Conservation (phyloP, 2,113 vertebrate species). For the Xiphias gladius region DNA sequence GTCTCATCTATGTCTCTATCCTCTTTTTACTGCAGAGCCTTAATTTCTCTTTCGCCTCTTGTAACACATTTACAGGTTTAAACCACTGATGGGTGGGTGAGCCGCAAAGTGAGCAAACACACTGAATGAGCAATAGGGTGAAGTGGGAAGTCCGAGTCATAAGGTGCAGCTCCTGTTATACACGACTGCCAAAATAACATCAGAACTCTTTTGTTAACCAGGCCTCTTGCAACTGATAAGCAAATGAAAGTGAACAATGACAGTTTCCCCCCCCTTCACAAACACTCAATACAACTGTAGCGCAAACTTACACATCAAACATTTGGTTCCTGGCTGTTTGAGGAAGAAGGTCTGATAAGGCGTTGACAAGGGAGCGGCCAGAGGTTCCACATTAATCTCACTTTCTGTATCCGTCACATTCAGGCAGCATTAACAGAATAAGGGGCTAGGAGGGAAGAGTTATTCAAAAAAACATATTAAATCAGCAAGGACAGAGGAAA, state of each 20-base stretch:
- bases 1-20: too few species aligned
- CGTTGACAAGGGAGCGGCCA: neutral
- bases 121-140: neutral
- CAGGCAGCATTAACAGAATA: neutral
- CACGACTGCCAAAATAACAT: neutral
- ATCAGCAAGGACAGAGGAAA: neutral
- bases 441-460: neutral
- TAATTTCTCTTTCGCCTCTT: neutral
- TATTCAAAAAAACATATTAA: neutral
- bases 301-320: neutral
- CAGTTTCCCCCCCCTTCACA: neutral
- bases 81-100: neutral
- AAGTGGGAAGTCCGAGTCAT: neutral
- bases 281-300: neutral
- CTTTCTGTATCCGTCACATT: neutral
- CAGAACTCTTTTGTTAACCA: neutral
- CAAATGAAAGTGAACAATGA: neutral
- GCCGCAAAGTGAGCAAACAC: constrained; percentile 7
- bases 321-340: neutral
- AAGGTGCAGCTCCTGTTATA: neutral
- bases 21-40: neutral
- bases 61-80: constrained; percentile 40
- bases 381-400: neutral
- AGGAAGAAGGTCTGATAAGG: neutral
- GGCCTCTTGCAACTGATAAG: constrained; percentile 46